These are phyloP conservation scores for Lophotis ruficrista DNA, from an alignment of 2,113 vertebrate species.

Conservation along the genomic window DNA sequence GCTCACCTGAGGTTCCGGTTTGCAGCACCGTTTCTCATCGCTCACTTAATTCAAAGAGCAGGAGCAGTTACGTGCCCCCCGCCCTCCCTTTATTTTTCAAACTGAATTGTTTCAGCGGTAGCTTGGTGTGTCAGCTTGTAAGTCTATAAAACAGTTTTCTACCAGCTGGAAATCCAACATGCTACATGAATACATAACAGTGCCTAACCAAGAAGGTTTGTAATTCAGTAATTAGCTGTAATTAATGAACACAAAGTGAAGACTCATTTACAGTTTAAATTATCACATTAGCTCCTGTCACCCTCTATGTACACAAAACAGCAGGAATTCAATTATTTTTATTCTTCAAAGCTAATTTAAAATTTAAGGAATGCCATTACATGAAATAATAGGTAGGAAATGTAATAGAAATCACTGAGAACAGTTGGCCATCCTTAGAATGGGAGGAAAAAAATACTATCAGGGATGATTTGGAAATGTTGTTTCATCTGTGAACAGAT, in stretches of 20 bases:
- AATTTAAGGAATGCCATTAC: conserved; percentile 91
- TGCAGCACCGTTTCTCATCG: conserved; percentile 41
- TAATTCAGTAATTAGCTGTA: conserved; percentile 99
- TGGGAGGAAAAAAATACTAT: conserved; percentile 74
- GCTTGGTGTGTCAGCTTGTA: conserved; percentile 82
- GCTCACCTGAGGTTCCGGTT: conserved; percentile 50
- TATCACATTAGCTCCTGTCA: conserved; percentile 99
- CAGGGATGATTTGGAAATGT: conserved; percentile 79
- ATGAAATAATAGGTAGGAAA: conserved; percentile 88
- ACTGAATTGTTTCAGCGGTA: conserved; percentile 75
- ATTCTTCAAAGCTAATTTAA: conserved; percentile 95
- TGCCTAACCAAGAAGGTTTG: conserved; percentile 90
- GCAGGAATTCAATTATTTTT: conserved; percentile 98
- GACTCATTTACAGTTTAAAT: conserved; percentile 99
- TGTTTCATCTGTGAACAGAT: conserved; percentile 79
- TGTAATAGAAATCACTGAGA: conserved; percentile 83
- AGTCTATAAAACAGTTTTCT: conserved; percentile 85
- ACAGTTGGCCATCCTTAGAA: conserved; percentile 83
- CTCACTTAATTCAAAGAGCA: conserved; percentile 38
- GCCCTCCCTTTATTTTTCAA: conserved; percentile 62
- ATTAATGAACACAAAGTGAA: conserved; percentile 99
- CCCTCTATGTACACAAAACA: conserved; percentile 98
- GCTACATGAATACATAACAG: conserved; percentile 89
- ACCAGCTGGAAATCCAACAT: conserved; percentile 89
- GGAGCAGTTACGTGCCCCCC: neutral